phyloP scores from a whole-genome alignment of 2,888 invertebrate genomes.

The Orthosia incerta region DNA sequence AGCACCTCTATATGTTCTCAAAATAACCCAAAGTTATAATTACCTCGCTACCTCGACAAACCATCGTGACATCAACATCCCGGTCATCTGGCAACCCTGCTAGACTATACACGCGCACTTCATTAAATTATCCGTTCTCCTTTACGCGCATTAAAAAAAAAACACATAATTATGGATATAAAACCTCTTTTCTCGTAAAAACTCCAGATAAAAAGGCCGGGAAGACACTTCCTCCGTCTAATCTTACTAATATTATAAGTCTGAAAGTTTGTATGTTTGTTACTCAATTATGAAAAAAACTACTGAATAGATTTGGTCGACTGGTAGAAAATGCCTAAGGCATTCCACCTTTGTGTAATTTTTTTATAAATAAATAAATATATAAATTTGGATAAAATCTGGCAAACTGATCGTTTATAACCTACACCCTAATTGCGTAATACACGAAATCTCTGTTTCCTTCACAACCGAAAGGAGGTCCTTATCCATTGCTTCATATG shows the following conservation, averaged over 20 bases:
- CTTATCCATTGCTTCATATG: too few relatives aligned
- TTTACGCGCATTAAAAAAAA: conserved; percentile 81
- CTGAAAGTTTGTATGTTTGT: too few relatives aligned
- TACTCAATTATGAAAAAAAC: too few relatives aligned
- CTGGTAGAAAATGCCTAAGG: too few relatives aligned
- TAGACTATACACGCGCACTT: conserved; percentile 66
- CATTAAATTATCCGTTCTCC: conserved; percentile 82
- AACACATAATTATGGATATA: conserved; percentile 89
- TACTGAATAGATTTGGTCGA: too few relatives aligned
- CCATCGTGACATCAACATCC: conserved; percentile 49
- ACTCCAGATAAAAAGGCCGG: conserved; percentile 87
- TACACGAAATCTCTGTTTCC: too few relatives aligned
- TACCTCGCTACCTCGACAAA: conserved; percentile 13
- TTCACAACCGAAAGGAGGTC: too few relatives aligned
- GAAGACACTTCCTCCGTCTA: conserved; percentile 85
- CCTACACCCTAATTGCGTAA: too few relatives aligned
- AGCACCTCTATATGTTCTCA: background rate
- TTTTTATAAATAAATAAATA: too few relatives aligned
- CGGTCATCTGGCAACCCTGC: conserved; percentile 65
- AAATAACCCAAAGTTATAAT: conserved; percentile 32
- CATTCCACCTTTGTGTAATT: too few relatives aligned
- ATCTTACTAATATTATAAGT: conserved; percentile 51
- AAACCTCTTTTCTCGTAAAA: conserved; percentile 88
- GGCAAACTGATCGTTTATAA: too few relatives aligned
- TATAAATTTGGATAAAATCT: too few relatives aligned